Evolutionary conservation across 2,797 vertebrate genomes (phyloP).

Genomic region (Arremon aurantiirostris): DNA sequence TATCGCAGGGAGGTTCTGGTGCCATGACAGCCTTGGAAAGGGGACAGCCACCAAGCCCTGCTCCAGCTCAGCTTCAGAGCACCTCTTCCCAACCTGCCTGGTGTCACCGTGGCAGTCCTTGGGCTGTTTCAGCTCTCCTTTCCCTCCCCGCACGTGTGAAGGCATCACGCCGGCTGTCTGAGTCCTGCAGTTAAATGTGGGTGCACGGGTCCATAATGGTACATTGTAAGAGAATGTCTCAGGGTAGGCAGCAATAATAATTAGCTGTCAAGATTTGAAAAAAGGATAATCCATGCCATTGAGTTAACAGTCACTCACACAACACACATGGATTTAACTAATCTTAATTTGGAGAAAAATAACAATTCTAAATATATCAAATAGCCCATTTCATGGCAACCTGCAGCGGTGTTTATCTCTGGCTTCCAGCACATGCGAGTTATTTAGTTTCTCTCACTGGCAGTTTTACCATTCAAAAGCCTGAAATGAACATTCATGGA

Average conservation of each 20-base stretch:
- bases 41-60: background rate
- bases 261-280: conserved; percentile 76
- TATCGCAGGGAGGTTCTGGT: background rate
- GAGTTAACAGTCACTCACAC: conserved; percentile 74
- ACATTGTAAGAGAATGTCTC: conserved; percentile 59
- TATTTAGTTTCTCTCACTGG: conserved; percentile 66
- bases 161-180: conserved; percentile 33
- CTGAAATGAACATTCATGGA: conserved; percentile 56
- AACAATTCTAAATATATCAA: conserved; percentile 79
- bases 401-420: conserved; percentile 74
- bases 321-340: conserved; percentile 77
- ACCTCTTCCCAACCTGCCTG: background rate
- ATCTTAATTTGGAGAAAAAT: conserved; percentile 81
- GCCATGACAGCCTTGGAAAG: background rate
- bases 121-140: background rate
- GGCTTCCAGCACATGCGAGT: conserved; percentile 67
- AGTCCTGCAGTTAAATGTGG: conserved; percentile 61
- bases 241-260: conserved; percentile 75
- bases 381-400: conserved; percentile 70
- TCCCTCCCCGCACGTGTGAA: conserved; percentile 2
- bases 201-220: conserved; percentile 59
- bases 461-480: conserved; percentile 69
- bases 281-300: conserved; percentile 76
- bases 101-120: rapidly evolving
- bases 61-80: background rate